Base-by-base conservation (phyloP, 2,113 vertebrate species). In the Taxidea taxus region DNA sequence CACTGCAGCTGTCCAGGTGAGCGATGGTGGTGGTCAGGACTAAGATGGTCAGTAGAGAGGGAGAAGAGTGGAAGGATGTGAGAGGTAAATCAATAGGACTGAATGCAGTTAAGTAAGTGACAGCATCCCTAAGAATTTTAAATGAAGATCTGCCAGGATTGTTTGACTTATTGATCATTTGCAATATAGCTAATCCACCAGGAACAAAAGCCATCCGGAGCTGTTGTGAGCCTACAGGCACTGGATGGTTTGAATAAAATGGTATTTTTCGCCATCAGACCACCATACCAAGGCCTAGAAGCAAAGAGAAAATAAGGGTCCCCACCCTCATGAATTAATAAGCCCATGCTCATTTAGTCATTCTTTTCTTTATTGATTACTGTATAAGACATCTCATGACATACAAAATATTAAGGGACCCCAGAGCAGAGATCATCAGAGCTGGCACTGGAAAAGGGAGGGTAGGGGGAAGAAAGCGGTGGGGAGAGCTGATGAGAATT, bases 81-180 rank as follows among this genome's bases (percentile, higher is more conserved):
- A 81, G 39, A 39, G 37, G 27, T n/a, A 25, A 68, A 84, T 88
- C 80, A 29, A 64, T 39, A 90, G 51, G 58, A 56, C 75, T 37
- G 12, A 74, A n/a, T 7, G 42, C 54, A 72, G 12, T 54, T 88
- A 62, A 39, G 92, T 9, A 81, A 83, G 31, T 18, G 60, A 77
- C 42, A 62, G 74, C 51, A 68, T 68, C 66, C 12, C 1, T 51
- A 34, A 49, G 82, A 75, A 87, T 72, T 77, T 83, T n/a, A 70
- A 90, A 31, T 64, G 42, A 91, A 94, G 54, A 72, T 15, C n/a
- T 9, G 34, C 62, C 37, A 68, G 80, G 74, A 87, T 92, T 87
- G 49, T 39, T 37, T 9, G 51, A 42, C 90, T 90, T 51, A 87
- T 29, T 49, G 93, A 87, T 86, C 66, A 44, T 66, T 80, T 37